Percentiles rank a stretch among this genome's conserved stretches.
Conservation (phyloP, 2,888 invertebrate genomes). For the Hymenopus coronatus region DNA sequence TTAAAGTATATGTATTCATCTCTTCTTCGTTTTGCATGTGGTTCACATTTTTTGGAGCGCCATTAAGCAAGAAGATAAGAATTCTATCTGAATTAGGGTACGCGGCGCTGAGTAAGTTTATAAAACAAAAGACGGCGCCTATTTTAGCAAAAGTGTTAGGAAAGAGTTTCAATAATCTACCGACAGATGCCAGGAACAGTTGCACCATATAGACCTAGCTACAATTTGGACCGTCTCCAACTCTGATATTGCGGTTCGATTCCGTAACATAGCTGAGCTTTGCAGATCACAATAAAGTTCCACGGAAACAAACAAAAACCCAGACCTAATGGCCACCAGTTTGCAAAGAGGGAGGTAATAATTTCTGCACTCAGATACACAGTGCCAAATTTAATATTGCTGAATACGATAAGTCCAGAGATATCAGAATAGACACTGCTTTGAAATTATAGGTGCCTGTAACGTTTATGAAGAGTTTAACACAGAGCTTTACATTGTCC, state of each 20-base stretch:
- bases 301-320: too few relatives aligned
- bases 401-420: not conserved
- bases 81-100: not conserved
- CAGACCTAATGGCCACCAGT: too few relatives aligned
- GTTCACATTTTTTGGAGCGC: not conserved
- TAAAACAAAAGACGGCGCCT: not conserved
- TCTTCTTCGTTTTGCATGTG: not conserved
- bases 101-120: not conserved
- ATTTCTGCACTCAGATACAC: not conserved
- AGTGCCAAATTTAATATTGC: not conserved
- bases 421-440: not conserved
- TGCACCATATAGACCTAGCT: not conserved
- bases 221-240: not conserved
- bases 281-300: not conserved
- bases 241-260: not conserved
- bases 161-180: not conserved
- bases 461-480: too few relatives aligned
- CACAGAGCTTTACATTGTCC: too few relatives aligned
- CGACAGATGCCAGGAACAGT: not conserved
- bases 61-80: not conserved
- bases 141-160: not conserved
- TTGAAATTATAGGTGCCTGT: too few relatives aligned
- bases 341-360: not conserved
- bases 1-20: not conserved
- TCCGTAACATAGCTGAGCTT: not conserved